Evolutionary conservation across 2,113 vertebrate genomes (phyloP).

Genomic region (Circaetus gallicus): DNA sequence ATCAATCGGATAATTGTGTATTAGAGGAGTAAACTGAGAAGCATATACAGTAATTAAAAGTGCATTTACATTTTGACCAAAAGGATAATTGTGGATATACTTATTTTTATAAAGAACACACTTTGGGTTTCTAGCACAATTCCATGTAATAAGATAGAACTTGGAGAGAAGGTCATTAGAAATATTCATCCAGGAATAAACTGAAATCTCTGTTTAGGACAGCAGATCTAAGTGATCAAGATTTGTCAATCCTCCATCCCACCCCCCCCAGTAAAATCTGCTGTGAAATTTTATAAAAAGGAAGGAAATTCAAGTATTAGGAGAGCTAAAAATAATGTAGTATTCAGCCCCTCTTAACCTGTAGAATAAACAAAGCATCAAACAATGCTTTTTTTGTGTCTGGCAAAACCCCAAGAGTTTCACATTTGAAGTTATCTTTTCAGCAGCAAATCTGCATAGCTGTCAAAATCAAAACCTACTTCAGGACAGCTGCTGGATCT

Average conservation of each 20-base stretch:
- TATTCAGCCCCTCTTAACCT: neutral
- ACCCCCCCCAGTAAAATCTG: neutral
- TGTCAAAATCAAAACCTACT: constrained; percentile 22
- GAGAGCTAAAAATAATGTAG: neutral
- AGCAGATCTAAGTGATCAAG: neutral
- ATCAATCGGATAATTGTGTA: neutral
- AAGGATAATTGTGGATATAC: neutral
- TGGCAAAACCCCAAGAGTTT: neutral
- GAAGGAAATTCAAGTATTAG: neutral
- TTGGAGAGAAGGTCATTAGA: neutral
- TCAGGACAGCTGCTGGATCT: neutral
- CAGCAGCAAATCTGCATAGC: neutral
- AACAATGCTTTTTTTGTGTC: neutral
- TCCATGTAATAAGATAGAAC: neutral
- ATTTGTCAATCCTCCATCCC: neutral
- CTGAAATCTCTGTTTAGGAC: neutral
- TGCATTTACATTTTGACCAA: neutral
- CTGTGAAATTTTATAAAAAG: neutral
- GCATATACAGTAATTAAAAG: neutral
- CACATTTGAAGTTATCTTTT: neutral
- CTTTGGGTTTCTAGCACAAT: neutral
- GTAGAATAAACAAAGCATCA: neutral
- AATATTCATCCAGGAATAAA: neutral
- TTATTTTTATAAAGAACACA: neutral
- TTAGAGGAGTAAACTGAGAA: neutral